Evolutionary conservation across 2,113 vertebrate genomes (phyloP).

Genomic region (Lampris megalopsis): DNA sequence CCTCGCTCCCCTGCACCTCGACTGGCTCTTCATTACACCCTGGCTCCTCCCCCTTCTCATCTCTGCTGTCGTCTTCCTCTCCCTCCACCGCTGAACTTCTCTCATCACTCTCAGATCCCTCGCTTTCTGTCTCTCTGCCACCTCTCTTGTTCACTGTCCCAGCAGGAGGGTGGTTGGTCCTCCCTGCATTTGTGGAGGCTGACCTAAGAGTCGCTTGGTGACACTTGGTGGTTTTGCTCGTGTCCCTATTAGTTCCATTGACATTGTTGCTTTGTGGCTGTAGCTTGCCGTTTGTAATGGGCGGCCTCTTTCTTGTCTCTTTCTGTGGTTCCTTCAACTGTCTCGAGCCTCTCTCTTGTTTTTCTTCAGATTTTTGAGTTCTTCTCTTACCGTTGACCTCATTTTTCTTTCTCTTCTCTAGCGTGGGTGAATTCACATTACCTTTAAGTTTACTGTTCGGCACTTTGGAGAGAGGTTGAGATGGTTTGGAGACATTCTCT

Average conservation of each 20-base stretch:
- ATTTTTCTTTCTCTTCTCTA: conserved; percentile 29
- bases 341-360: conserved; percentile 5
- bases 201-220: conserved; percentile 38
- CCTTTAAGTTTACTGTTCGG: conserved; percentile 33
- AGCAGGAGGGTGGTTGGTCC: conserved; percentile 13
- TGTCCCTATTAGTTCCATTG: conserved; percentile 6
- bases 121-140: conserved; percentile 37
- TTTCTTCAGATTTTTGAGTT: conserved; percentile 22
- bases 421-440: conserved; percentile 11
- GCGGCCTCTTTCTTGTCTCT: conserved; percentile 14
- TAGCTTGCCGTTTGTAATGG: not conserved
- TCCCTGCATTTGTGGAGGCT: conserved; percentile 3
- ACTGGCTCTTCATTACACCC: conserved; percentile 44
- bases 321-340: conserved; percentile 26
- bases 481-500: conserved; percentile 25
- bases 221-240: conserved; percentile 43
- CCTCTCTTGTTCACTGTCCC: conserved; percentile 37
- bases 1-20: conserved; percentile 53
- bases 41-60: conserved; percentile 56
- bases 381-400: conserved; percentile 26
- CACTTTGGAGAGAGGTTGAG: conserved; percentile 23
- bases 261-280: conserved; percentile 19
- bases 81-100: conserved; percentile 48
- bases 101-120: conserved; percentile 50
- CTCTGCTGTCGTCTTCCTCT: conserved; percentile 47